Percentiles rank a stretch among this genome's conserved stretches.
These are phyloP conservation scores for Hypomecis atomaria DNA, from an alignment of 2,888 invertebrate species.

Conservation along the genomic window DNA sequence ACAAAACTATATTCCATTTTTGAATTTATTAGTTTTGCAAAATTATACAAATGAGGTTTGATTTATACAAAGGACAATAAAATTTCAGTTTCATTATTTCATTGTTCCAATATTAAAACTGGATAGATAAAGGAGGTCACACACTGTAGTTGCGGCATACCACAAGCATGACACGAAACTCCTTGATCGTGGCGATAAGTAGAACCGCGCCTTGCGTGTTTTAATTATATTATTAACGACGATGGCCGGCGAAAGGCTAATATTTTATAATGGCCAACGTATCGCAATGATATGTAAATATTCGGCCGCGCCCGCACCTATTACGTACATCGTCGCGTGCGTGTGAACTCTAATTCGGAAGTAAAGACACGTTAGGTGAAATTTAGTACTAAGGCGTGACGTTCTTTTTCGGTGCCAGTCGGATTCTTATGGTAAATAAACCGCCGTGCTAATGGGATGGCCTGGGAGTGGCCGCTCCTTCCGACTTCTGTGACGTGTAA, in stretches of 20 bases:
- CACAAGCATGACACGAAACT: conserved; percentile 44
- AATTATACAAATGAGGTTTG: background rate
- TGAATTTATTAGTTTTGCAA: background rate
- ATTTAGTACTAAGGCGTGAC: conserved; percentile 75
- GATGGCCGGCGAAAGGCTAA: conserved; percentile 78
- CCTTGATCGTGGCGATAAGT: conserved; percentile 79
- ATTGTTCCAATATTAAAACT: conserved; percentile 16
- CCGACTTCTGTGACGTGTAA: conserved; percentile 71
- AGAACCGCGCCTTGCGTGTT: conserved; percentile 81
- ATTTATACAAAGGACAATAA: too few species aligned
- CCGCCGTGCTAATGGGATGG: conserved; percentile 59
- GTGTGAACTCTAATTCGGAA: conserved; percentile 78
- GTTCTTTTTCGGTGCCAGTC: conserved; percentile 59
- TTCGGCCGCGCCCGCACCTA: conserved; percentile 73
- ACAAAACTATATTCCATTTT: too few species aligned
- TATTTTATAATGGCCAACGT: conserved; percentile 80
- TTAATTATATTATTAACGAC: conserved; percentile 84
- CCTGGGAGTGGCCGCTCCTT: conserved; percentile 53
- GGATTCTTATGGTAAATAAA: conserved; percentile 66
- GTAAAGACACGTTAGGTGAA: conserved; percentile 74
- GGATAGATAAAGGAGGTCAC: conserved; percentile 38
- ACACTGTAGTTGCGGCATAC: conserved; percentile 32
- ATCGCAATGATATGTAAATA: conserved; percentile 85
- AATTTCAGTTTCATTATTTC: too few species aligned
- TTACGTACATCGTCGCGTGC: conserved; percentile 73